Base-by-base conservation (phyloP, 2,113 vertebrate species). In the Pseudolaguvia tuberculata region DNA sequence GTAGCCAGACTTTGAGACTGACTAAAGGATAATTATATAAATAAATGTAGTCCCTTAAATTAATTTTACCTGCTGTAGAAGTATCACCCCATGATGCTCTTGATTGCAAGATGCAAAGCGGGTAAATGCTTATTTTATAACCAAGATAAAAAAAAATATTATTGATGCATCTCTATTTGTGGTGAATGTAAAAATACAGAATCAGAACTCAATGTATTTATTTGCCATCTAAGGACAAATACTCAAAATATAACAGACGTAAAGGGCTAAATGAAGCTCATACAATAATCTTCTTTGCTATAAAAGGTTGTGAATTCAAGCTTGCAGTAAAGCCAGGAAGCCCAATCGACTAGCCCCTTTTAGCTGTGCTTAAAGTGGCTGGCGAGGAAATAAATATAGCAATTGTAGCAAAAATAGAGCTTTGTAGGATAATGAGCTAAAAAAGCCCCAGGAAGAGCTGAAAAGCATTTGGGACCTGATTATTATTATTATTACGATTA, bases 391-490 rank as follows among this genome's bases (percentile, higher is more conserved):
- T 47, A 66, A 53, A 39, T 56, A 45, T 35, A 50, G 20, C 50
- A 5, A 8, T 47, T 14, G 35, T 31, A 75, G 52, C 53, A 68
- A 57, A 58, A 58, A 68, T 76, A 75, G 13, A 21, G 17, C 31
- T 68, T 55, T 50, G 4, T 31, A 59, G 52, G 45, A 59, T 58
- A 70, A 17, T 20, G 18, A 25, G 29, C 56, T 70, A 25, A 27
- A 53, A 29, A 59, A 59, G 50, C 63, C 63, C 63, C 53, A 71
- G 47, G 69, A 80, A 73, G 65, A 77, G 76, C 55, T 56, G 18
- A 12, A 66, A 77, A 70, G 62, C 74, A 42, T 68, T 76, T 76
- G 27, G 27, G 67, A 69, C 51, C 70, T 78, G 75, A 70, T 75
- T 13, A 35, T 13, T 42, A 47, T 47, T 42, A 55, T 45, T 50